These are phyloP conservation scores for Sicus ferrugineus DNA, from an alignment of 2,888 invertebrate species.

Conservation along the genomic window DNA sequence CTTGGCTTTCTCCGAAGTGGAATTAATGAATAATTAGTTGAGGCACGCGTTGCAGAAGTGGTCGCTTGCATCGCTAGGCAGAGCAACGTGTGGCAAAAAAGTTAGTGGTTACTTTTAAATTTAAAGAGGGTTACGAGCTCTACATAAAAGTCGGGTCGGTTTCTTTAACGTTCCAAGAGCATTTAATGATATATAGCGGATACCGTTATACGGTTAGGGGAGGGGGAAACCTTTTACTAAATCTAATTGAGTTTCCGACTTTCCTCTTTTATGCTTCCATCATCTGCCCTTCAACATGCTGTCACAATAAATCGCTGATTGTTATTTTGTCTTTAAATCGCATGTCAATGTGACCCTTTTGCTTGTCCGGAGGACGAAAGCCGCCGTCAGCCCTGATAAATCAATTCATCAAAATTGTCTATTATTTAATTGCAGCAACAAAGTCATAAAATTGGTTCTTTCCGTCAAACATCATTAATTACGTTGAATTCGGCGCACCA, in stretches of 20 bases:
- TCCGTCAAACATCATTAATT: background rate
- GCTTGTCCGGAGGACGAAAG: background rate
- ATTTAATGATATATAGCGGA: too few species aligned
- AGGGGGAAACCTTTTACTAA: too few species aligned
- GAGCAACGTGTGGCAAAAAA: background rate
- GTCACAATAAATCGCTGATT: conserved; percentile 55
- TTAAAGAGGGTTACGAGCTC: too few species aligned
- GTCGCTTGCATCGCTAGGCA: background rate
- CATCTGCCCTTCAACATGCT: conserved; percentile 41
- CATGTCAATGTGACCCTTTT: background rate
- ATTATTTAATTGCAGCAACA: conserved; percentile 55
- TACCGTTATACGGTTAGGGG: too few species aligned
- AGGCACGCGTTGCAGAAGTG: conserved; percentile 9
- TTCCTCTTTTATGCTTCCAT: too few species aligned
- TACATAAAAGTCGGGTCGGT: too few species aligned
- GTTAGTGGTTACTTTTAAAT: too few species aligned
- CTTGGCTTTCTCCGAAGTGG: conserved; percentile 23
- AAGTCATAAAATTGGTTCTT: conserved; percentile 47
- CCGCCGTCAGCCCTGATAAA: background rate
- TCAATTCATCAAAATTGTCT: conserved; percentile 29
- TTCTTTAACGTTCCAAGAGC: too few species aligned
- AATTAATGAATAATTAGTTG: conserved; percentile 30
- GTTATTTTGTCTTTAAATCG: background rate
- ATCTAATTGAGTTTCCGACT: too few species aligned
- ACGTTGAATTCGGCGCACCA: too few species aligned